Evolutionary conservation across 2,797 vertebrate species (phyloP).

Genomic region (Salmo trutta): DNA sequence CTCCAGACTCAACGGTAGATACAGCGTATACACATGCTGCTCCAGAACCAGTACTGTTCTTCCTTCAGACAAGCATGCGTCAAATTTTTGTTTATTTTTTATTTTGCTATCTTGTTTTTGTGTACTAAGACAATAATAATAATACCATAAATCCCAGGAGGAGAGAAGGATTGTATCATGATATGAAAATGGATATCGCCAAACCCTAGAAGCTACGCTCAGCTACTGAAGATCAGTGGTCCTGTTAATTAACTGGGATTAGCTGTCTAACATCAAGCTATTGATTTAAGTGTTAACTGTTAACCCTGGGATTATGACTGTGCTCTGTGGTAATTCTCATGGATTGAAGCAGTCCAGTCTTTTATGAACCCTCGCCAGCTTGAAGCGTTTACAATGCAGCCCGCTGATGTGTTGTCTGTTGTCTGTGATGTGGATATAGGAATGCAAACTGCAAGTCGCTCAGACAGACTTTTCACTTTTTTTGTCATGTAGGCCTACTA

Average conservation of each 20-base stretch:
- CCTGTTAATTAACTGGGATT: conserved; percentile 8
- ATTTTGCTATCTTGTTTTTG: too few species aligned
- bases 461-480: not conserved
- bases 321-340: conserved; percentile 15
- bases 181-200: too few species aligned
- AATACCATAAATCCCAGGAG: too few species aligned
- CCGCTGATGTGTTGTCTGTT: not conserved
- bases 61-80: too few species aligned
- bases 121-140: too few species aligned
- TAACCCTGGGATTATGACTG: conserved; percentile 20
- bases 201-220: too few species aligned
- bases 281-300: conserved; percentile 31
- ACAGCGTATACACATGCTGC: too few species aligned
- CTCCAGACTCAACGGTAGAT: too few species aligned
- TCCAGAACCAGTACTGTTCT: too few species aligned
- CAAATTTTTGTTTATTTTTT: too few species aligned
- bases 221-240: not conserved
- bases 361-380: conserved; percentile 28
- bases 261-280: not conserved
- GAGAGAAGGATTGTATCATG: too few species aligned
- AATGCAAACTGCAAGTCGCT: not conserved
- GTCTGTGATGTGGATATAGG: not conserved
- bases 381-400: not conserved
- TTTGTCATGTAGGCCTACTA: not conserved
- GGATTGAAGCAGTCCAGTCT: conserved; percentile 18